Evolutionary conservation across 2,888 invertebrate genomes (phyloP), one percentile per base, ranked within the genome.

Genomic region (Cyclophora albipunctata): DNA sequence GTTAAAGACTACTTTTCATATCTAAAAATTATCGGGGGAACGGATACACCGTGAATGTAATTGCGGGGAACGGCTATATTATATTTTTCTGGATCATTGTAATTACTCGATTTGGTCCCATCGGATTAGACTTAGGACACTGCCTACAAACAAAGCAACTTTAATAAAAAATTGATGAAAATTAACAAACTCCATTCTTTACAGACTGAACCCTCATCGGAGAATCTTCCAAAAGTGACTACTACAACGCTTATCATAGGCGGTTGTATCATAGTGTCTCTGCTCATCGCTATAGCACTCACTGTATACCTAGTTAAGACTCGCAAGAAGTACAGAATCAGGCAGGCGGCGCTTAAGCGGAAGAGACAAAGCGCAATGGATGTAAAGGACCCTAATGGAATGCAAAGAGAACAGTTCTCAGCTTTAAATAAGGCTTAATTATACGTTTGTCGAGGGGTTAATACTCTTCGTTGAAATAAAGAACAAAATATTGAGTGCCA

Each of bases 311-410:
- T 89, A 2, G 62, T 86, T 1, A 73, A 68, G 55, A 83, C 78
- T 0, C 68, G 83, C 43, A 71, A 78, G 48, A 62, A 73, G 51
- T 73, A 83, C 58, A 64, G 71, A 43, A 66, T 81, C 40, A 60
- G 75, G 0, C 78, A 75, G 42, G 76, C 81, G 0, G 81, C 81
- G 5, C 57, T 83, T 62, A 76, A 68, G 45, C 67, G 84, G 34
- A 85, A 82, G 62, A 60, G 88, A 7, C 88, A 88, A 55, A 78
- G 77, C 53, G 66, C 75, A 0, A 34, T 62, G 0, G 88, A 88
- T 45, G 61, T 72, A n/a, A 74, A 60, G 41, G 69, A 69, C 40
- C 57, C 64, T 2, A 84, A 79, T 48, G 80, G 81, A 3, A 59
- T 60, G 5, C 68, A 75, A 45, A 82, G 78, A 45, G 86, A 86